Base-by-base conservation (phyloP, 1,140 invertebrate genomes). In the Gryon sp. region DNA sequence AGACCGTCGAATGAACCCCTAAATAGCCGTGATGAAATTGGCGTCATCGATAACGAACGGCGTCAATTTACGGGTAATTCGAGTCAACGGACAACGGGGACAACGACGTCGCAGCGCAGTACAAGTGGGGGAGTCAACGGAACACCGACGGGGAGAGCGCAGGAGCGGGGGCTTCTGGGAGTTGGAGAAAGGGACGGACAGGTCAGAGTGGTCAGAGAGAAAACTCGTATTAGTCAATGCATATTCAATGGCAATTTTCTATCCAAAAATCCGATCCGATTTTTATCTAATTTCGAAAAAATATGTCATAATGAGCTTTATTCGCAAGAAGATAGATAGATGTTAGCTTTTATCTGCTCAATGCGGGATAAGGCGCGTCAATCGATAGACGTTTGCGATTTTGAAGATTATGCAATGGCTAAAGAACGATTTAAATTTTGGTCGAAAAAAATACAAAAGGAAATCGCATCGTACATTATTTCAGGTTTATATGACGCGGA, bases 361-460 rank as follows among this genome's bases (percentile, higher is more conserved):
- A 43, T 43, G 40, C 40, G 40, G 1, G 40, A 43, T 5, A 43
- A 43, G 6, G 40, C 40, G 2, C 18, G 18, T 3, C 7, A 19
- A n/a, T 20, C 18, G 40, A 43, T 43, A 20, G 40, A 43, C 2
- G 18, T 43, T 8, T 43, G 40, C 19, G 40, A 43, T 8, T 43
- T 43, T 11, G 40, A 43, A 22, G 0, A 9, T 4, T 38, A 9
- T n/a, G n/a, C n/a, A n/a, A n/a, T n/a, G n/a, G n/a, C n/a, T n/a
- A n/a, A n/a, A n/a, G n/a, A n/a, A n/a, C n/a, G n/a, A n/a, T n/a
- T n/a, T n/a, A 62, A 62, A 40, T 62, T 62, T 26, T 62, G 30
- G 57, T 62, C 57, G 4, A 0, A 0, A 16, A 62, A 48, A 9
- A 48, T 62, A 8, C 43, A 62, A 3, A 46, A 8, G 8, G 41